phyloP scores from a whole-genome alignment of 2,888 invertebrate species.

The Eristalis tenax region DNA sequence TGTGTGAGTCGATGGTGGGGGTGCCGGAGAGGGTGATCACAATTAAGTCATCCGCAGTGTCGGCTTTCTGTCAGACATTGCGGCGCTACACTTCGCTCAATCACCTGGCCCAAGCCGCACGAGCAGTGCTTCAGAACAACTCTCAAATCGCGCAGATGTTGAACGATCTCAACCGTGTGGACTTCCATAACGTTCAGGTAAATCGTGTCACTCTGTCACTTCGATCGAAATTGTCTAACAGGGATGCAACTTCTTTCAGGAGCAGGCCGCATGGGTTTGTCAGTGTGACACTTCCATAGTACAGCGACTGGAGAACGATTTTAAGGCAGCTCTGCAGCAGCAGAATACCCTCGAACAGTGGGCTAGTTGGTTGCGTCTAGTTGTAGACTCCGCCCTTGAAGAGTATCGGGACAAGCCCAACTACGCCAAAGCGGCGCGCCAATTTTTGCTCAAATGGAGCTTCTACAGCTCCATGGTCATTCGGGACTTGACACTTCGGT shows the following conservation, averaged over 20 bases:
- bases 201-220: constrained; percentile 19
- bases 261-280: constrained; percentile 98
- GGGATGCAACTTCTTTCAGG: constrained; percentile 76
- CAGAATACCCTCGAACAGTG: constrained; percentile 97
- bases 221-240: background rate
- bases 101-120: constrained; percentile 93
- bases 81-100: constrained; percentile 98
- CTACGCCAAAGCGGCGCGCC: constrained; percentile 92
- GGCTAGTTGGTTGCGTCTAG: constrained; percentile 98
- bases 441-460: constrained; percentile 98
- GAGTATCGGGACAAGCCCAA: constrained; percentile 92
- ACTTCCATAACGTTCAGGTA: constrained; percentile 98
- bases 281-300: constrained; percentile 93
- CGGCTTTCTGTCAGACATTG: constrained; percentile 96
- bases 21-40: constrained; percentile 91
- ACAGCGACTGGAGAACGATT: constrained; percentile 94
- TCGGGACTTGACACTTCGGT: constrained; percentile 95
- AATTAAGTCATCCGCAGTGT: constrained; percentile 92
- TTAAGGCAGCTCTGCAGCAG: constrained; percentile 94
- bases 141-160: constrained; percentile 98
- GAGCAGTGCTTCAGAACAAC: constrained; percentile 97
- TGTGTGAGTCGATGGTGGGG: constrained; percentile 91
- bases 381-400: constrained; percentile 93
- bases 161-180: constrained; percentile 97
- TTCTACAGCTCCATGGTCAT: constrained; percentile 99